phyloP scores from a whole-genome alignment of 1,140 invertebrate genomes.

The Pseudoatta argentina region DNA sequence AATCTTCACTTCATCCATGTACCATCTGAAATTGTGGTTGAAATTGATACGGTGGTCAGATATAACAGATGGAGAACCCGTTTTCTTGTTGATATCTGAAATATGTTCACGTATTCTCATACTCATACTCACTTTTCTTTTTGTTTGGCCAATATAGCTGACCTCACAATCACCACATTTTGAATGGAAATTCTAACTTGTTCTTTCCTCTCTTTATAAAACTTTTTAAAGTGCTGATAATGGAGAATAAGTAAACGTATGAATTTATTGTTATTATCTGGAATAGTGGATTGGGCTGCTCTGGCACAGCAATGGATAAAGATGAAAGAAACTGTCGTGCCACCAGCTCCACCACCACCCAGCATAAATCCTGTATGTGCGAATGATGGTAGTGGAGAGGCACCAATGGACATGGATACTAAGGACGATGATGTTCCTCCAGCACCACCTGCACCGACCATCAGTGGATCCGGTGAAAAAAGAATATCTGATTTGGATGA shows the following conservation, averaged over 20 bases:
- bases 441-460: constrained; percentile 84
- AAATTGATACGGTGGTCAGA: too few species aligned
- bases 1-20: too few species aligned
- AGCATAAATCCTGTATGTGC: constrained; percentile 78
- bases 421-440: constrained; percentile 88
- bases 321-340: constrained; percentile 93
- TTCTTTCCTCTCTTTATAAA: too few species aligned
- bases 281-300: constrained; percentile 96
- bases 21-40: too few species aligned
- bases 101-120: too few species aligned
- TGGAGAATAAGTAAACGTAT: background rate
- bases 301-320: constrained; percentile 99
- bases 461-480: constrained; percentile 83
- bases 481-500: background rate
- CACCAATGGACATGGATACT: constrained; percentile 93
- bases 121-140: too few species aligned
- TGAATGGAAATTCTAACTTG: too few species aligned
- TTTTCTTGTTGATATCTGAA: too few species aligned
- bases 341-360: constrained; percentile 86
- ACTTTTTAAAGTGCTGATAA: too few species aligned
- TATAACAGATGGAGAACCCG: too few species aligned
- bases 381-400: constrained; percentile 90
- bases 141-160: too few species aligned
- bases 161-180: too few species aligned
- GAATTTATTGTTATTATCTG: constrained; percentile 43